A percentile compares a stretch with the other conserved stretches of the same genome.
Evolutionary conservation across 2,797 vertebrate species (phyloP).

Genomic region (Ctenochaetus hawaiiensis): DNA sequence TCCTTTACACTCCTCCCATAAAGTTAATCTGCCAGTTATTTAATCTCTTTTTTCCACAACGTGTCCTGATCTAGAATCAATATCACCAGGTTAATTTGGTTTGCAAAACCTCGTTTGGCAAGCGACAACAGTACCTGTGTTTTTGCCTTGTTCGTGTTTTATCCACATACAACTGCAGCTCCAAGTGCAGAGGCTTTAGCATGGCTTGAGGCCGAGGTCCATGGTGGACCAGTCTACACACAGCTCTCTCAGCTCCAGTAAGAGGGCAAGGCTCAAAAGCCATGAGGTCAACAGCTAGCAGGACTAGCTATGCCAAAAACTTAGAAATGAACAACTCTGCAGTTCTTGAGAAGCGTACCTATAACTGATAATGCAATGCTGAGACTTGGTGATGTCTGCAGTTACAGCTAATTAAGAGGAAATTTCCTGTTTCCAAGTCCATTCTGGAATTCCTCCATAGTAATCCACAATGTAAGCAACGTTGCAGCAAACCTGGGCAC

Average conservation of each 20-base stretch:
- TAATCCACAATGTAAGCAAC: slow-evolving; percentile 42
- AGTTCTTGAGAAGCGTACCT: not conserved
- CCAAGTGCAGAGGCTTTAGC: slow-evolving; percentile 84
- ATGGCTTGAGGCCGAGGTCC: slow-evolving; percentile 83
- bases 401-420: not conserved
- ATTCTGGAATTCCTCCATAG: slow-evolving; percentile 29
- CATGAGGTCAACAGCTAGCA: slow-evolving; percentile 62
- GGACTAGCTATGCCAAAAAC: not conserved
- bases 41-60: not conserved
- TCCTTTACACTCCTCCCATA: not conserved
- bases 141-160: slow-evolving; percentile 83
- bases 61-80: not conserved
- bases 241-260: slow-evolving; percentile 83
- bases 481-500: slow-evolving; percentile 44
- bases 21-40: not conserved
- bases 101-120: slow-evolving; percentile 7
- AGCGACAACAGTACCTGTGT: slow-evolving; percentile 81
- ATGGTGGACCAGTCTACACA: slow-evolving; percentile 87
- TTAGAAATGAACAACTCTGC: not conserved
- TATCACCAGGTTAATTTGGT: not conserved
- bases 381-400: not conserved
- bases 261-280: slow-evolving; percentile 71
- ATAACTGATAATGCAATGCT: not conserved
- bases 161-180: slow-evolving; percentile 85
- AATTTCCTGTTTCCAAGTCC: slow-evolving; percentile 14